Conservation (phyloP, 2,888 invertebrate species). For the Drosophila nr. perissopoda region DNA sequence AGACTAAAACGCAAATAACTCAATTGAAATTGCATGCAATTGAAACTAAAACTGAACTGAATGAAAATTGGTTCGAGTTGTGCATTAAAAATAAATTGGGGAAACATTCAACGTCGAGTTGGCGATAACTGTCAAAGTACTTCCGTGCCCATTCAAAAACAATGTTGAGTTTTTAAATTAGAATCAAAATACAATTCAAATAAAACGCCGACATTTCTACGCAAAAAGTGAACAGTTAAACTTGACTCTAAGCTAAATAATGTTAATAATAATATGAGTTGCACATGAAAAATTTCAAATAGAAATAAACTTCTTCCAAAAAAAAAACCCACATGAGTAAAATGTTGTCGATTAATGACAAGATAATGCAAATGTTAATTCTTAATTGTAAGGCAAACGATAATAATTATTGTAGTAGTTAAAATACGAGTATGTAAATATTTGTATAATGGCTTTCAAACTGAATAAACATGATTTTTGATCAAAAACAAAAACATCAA, state of each 20-base stretch:
- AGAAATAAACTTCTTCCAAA: neutral
- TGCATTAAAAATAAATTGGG: constrained; percentile 57
- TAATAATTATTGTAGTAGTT: neutral
- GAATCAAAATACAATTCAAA: neutral
- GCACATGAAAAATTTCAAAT: neutral
- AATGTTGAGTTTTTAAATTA: neutral
- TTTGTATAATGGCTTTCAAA: constrained; percentile 11
- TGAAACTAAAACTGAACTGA: constrained; percentile 37
- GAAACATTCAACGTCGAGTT: constrained; percentile 48
- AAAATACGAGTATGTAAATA: constrained; percentile 24
- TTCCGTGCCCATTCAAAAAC: neutral
- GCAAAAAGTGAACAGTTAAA: neutral
- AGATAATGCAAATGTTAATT: constrained; percentile 17
- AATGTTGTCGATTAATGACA: neutral
- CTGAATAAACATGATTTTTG: constrained; percentile 26
- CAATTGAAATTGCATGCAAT: constrained; percentile 68
- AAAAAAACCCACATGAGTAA: neutral
- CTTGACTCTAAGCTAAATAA: neutral
- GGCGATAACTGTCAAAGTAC: constrained; percentile 45
- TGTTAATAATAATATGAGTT: neutral
- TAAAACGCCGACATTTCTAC: neutral
- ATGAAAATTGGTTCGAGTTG: constrained; percentile 32
- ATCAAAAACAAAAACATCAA: neutral
- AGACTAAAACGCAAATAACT: constrained; percentile 65
- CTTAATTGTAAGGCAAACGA: constrained; percentile 21